Base-by-base conservation (phyloP, 2,113 vertebrate genomes). In the Stegastes partitus region DNA sequence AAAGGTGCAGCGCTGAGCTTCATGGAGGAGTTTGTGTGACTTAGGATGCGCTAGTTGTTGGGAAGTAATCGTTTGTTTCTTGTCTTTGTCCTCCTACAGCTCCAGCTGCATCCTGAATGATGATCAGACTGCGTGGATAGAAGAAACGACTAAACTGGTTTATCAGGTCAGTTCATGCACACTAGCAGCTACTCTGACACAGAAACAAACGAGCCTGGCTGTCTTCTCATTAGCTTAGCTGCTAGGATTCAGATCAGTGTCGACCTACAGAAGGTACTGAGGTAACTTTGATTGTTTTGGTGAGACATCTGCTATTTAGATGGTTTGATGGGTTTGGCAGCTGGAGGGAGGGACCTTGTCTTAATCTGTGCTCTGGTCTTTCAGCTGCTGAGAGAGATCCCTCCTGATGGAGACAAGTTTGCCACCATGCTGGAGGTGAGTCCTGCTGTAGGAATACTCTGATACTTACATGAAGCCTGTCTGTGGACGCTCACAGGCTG, bases 81-180 rank as follows among this genome's bases (percentile, higher is more conserved):
- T 11, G 8, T 62, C 5, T 63, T 58, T 72, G 22, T 59, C 21
- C 28, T 21, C 18, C 49, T 74, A n/a, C 87, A 99, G 98, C 92
- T 99, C 98, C 83, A 96, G 95, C 84, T 97, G 96, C 69, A 83
- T 96, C 78, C 93, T 99, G 68, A 97, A 97, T 83, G 97, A 99
- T 89, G 98, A 99, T 23, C 98, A 99, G 79, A 95, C 95, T 21
- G 87, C 95, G 3, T 99, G 98, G 98, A 98, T 99, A 87, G 98
- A 99, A 89, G 97, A 99, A 81, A 99, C 98, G 8, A 97, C 96
- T 34, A 97, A 98, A 90, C 94, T 96, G 8, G 97, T 99, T 65
- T 98, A 98, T 92, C 97, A 99, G 97, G 98, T 99, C 82, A 84
- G 96, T 95, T 11, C 37, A 28, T 10, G 10, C 8, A 34, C 31